phyloP scores from a whole-genome alignment of 1,140 invertebrate genomes.

The Drosophila eugracilis region DNA sequence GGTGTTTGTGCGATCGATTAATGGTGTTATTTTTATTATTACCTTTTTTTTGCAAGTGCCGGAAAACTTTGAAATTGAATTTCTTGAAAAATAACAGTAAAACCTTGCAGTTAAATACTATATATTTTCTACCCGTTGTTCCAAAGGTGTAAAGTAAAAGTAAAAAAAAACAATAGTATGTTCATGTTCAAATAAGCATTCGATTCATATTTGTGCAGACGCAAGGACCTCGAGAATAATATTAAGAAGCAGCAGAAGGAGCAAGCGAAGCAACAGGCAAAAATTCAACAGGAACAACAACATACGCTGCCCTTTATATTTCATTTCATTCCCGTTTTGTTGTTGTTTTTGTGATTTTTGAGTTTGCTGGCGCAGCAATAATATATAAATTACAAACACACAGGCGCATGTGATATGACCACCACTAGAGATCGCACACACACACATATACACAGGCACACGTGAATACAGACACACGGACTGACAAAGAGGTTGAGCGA shows the following conservation, averaged over 20 bases:
- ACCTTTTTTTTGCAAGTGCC: constrained; percentile 1
- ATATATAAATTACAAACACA: constrained; percentile 60
- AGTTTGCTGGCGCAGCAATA: constrained; percentile 66
- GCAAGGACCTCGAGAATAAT: constrained; percentile 9
- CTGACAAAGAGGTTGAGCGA: constrained; percentile 10
- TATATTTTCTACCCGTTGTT: background rate
- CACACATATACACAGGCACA: constrained; percentile 38
- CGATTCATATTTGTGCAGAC: constrained; percentile 10
- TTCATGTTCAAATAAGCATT: constrained; percentile 32
- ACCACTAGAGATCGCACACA: constrained; percentile 56
- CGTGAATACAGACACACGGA: constrained; percentile 40
- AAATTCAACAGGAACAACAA: constrained; percentile 7
- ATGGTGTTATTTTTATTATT: background rate
- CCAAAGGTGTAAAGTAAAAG: constrained; percentile 7
- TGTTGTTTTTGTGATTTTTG: constrained; percentile 17
- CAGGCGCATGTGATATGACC: constrained; percentile 60
- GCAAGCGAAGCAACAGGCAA: constrained; percentile 17
- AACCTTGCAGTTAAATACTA: background rate
- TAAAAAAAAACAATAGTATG: background rate
- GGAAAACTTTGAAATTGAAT: background rate
- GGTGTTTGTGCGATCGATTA: background rate
- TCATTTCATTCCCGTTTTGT: constrained; percentile 8
- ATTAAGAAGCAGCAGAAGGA: constrained; percentile 7
- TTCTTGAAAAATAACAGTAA: background rate
- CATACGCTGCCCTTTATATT: constrained; percentile 14